Evolutionary conservation across 2,888 invertebrate genomes (phyloP).

Genomic region (Eilema depressum): DNA sequence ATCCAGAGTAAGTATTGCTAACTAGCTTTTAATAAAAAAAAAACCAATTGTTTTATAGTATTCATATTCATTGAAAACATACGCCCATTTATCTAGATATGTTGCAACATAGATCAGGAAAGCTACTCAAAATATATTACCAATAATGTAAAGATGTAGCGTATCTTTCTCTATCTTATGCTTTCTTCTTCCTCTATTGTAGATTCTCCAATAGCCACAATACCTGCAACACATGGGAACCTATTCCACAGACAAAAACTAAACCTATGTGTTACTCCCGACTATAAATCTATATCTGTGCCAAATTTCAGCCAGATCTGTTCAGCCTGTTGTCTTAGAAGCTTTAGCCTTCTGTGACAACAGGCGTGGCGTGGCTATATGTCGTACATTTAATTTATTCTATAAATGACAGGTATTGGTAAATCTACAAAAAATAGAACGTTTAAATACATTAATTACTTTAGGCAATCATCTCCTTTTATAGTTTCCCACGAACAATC

Average conservation of each 20-base stretch:
- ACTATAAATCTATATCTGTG: too few species aligned
- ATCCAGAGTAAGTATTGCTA: too few species aligned
- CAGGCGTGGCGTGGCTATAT: neutral
- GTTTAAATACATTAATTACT: slow-evolving; percentile 1
- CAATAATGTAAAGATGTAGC: neutral
- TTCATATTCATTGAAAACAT: too few species aligned
- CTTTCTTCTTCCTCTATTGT: neutral
- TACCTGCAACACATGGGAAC: too few species aligned
- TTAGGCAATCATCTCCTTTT: slow-evolving; percentile 5
- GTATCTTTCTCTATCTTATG: neutral
- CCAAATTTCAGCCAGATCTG: too few species aligned
- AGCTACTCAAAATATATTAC: neutral
- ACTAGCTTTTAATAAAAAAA: too few species aligned
- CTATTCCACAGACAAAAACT: too few species aligned
- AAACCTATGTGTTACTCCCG: too few species aligned
- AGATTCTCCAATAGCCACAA: too few species aligned
- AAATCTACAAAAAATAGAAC: neutral
- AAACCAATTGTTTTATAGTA: too few species aligned
- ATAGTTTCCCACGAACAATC: slow-evolving; percentile 2
- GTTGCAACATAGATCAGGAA: neutral
- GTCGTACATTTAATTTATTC: neutral
- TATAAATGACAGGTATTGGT: neutral
- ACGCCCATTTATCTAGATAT: neutral
- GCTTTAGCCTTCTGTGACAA: neutral
- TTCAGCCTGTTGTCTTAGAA: neutral